Evolutionary conservation across 2,888 invertebrate genomes (phyloP).

Genomic region (Mellilla xanthometata): DNA sequence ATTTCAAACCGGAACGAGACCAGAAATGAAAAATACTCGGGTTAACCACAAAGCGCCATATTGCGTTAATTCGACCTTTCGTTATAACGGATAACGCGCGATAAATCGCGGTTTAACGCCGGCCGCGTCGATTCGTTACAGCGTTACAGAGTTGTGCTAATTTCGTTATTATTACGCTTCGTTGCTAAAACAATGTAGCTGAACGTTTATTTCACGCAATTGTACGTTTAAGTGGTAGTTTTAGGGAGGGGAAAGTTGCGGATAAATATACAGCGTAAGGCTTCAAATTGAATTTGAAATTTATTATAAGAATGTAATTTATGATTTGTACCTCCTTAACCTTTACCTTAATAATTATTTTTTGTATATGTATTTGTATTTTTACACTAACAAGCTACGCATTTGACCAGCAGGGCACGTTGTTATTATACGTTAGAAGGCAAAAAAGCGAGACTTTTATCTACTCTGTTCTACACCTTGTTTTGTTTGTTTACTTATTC

Average conservation of each 20-base stretch:
- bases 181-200: conserved; percentile 29
- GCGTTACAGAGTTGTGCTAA: conserved; percentile 30
- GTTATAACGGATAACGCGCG: conserved; percentile 17
- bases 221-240: conserved; percentile 23
- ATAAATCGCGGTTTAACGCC: conserved; percentile 19
- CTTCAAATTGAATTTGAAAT: too few relatives aligned
- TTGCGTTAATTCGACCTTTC: conserved; percentile 26
- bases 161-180: conserved; percentile 33
- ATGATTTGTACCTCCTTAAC: too few relatives aligned
- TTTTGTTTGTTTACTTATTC: too few relatives aligned
- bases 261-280: too few relatives aligned
- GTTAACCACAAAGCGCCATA: conserved; percentile 29
- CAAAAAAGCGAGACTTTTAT: too few relatives aligned
- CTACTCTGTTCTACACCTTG: too few relatives aligned
- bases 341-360: too few relatives aligned
- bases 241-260: conserved; percentile 8
- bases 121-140: conserved; percentile 29
- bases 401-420: too few relatives aligned
- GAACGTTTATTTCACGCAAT: conserved; percentile 23
- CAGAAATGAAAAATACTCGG: conserved; percentile 33
- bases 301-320: too few relatives aligned
- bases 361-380: too few relatives aligned
- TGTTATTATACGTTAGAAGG: too few relatives aligned
- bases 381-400: too few relatives aligned
- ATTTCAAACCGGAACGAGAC: conserved; percentile 4